Percentiles rank a stretch among this genome's conserved stretches.
Conservation (phyloP, 2,888 invertebrate genomes). For the Aspidapion aeneum region DNA sequence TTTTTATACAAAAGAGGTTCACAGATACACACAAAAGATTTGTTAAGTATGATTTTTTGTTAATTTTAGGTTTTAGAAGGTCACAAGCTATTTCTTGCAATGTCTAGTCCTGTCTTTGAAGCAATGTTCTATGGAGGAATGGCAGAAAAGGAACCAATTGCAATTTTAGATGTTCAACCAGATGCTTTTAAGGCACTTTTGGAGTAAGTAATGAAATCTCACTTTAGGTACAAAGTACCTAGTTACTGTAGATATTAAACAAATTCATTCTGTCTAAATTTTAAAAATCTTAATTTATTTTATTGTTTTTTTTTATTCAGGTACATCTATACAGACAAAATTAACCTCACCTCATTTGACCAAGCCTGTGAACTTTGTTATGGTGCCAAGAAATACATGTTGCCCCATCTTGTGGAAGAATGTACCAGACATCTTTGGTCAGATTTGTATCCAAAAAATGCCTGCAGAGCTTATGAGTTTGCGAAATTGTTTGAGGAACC, state of each 20-base stretch:
- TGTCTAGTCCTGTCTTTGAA: slow-evolving; percentile 86
- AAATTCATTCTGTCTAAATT: too few relatives aligned
- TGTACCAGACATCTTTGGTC: slow-evolving; percentile 84
- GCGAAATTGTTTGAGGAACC: slow-evolving; percentile 82
- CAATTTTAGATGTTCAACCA: slow-evolving; percentile 80
- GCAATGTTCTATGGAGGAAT: slow-evolving; percentile 85
- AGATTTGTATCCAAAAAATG: slow-evolving; percentile 73
- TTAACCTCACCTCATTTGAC: slow-evolving; percentile 77
- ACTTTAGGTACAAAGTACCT: background rate
- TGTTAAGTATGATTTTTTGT: too few relatives aligned
- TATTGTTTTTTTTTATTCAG: slow-evolving; percentile 44
- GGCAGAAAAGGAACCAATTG: slow-evolving; percentile 74
- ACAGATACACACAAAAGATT: too few relatives aligned
- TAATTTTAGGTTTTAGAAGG: slow-evolving; percentile 54
- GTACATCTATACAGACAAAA: slow-evolving; percentile 79
- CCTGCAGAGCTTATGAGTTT: slow-evolving; percentile 83
- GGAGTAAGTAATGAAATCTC: slow-evolving; percentile 62
- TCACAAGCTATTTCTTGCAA: slow-evolving; percentile 78
- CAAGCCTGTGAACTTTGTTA: slow-evolving; percentile 85
- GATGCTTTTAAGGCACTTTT: slow-evolving; percentile 80
- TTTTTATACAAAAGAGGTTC: too few relatives aligned
- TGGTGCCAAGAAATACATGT: slow-evolving; percentile 85
- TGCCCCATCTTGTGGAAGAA: slow-evolving; percentile 77
- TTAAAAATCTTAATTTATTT: slow-evolving; percentile 7
- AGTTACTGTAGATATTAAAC: slow-evolving; percentile 1